Conservation (phyloP, 2,888 invertebrate species). For the Pasiphila rectangulata region DNA sequence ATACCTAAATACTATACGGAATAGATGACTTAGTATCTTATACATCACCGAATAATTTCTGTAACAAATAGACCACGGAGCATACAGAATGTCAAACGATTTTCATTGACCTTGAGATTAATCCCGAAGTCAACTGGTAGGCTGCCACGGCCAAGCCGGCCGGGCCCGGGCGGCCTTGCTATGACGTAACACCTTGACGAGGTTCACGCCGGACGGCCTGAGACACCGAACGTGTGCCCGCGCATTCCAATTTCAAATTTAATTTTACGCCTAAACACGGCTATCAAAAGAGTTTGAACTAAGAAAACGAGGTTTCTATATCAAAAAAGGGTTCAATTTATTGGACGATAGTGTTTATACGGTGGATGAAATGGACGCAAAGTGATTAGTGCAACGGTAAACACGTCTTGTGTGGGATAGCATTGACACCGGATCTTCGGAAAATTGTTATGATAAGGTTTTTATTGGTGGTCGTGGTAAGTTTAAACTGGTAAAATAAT, state of each 20-base stretch:
- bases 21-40: background rate
- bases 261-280: background rate
- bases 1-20: no score
- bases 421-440: slow-evolving; percentile 15
- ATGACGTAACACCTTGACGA: slow-evolving; percentile 64
- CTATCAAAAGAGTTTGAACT: background rate
- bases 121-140: slow-evolving; percentile 60
- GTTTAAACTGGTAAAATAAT: no score
- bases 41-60: slow-evolving; percentile 6
- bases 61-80: slow-evolving; percentile 34
- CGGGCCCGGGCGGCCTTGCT: slow-evolving; percentile 66
- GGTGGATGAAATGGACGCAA: background rate
- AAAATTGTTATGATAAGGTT: slow-evolving; percentile 19
- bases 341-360: background rate
- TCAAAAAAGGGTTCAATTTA: slow-evolving; percentile 1
- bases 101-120: slow-evolving; percentile 54
- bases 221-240: slow-evolving; percentile 55
- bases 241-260: slow-evolving; percentile 44
- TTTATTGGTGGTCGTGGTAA: slow-evolving; percentile 11
- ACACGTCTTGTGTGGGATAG: slow-evolving; percentile 15
- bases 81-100: slow-evolving; percentile 40
- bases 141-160: slow-evolving; percentile 46
- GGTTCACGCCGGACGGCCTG: slow-evolving; percentile 43
- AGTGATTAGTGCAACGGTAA: slow-evolving; percentile 21
- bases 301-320: background rate